Evolutionary conservation across 2,888 invertebrate genomes (phyloP), one percentile per base, ranked within the genome.

Genomic region (Metopia argyrocephala): DNA sequence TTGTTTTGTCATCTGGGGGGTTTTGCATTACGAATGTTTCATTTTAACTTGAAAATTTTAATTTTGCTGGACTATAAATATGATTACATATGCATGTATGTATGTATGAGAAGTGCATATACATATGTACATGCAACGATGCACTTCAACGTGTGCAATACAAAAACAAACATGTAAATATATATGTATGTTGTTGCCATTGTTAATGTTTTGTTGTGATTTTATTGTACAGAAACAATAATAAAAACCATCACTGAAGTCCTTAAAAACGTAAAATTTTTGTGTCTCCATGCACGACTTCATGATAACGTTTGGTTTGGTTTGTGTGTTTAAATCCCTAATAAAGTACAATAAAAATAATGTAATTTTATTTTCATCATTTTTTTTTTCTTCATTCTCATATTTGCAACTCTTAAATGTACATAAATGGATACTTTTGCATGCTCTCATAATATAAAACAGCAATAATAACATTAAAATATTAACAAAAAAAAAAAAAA

Each of bases 301-400:
- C n/a, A n/a, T n/a, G n/a, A n/a, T n/a, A n/a, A n/a, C n/a, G n/a
- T n/a, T n/a, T n/a, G n/a, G n/a, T n/a, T n/a, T n/a, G n/a, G n/a
- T n/a, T n/a, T n/a, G n/a, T 73, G 45, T 81, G 38, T 65, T 46
- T 78, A 81, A 78, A 65, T 62, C 74, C 73, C 78, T 76, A 74
- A 76, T 80, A 80, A 80, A 76, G 76, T 76, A 76, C 59, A 52
- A 69, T 73, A 61, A 73, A 73, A 61, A 69, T 68, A 68, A 80
- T 80, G 12, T 57, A n/a, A n/a, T 79, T 62, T 50, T 65, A 73
- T 73, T 66, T 54, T 48, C n/a, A n/a, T n/a, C n/a, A n/a, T n/a
- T n/a, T n/a, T n/a, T n/a, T n/a, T n/a, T n/a, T n/a, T n/a, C n/a
- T n/a, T n/a, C n/a, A n/a, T n/a, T n/a, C n/a, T n/a, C n/a, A n/a